A percentile compares a stretch with the other conserved stretches of the same genome.
Conservation (phyloP, 2,888 invertebrate genomes). For the Junonia oenone region DNA sequence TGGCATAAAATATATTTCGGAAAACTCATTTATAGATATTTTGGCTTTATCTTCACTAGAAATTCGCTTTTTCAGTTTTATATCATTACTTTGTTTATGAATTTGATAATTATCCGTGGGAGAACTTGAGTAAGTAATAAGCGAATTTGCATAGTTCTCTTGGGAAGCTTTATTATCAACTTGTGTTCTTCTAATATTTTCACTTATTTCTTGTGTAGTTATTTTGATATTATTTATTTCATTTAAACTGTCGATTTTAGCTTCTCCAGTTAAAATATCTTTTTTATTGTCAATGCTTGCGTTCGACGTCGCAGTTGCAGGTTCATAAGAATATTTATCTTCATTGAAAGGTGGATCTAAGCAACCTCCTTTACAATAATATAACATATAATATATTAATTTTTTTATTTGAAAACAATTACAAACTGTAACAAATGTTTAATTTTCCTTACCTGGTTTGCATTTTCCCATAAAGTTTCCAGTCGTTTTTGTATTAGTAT, state of each 20-base stretch:
- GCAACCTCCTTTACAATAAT: constrained; percentile 54
- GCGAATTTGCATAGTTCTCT: constrained; percentile 23
- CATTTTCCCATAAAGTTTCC: constrained; percentile 57
- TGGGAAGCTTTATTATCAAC: constrained; percentile 6
- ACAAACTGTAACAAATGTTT: background rate
- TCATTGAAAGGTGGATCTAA: constrained; percentile 64
- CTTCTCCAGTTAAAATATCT: background rate
- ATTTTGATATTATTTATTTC: background rate
- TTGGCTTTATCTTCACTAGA: constrained; percentile 11
- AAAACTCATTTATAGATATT: constrained; percentile 17
- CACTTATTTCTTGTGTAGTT: background rate
- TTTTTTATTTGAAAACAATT: background rate
- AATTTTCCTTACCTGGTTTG: constrained; percentile 52
- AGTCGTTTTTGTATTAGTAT: constrained; percentile 30
- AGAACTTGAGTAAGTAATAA: constrained; percentile 53
- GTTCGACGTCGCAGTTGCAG: constrained; percentile 18
- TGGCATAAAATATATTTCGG: constrained; percentile 40
- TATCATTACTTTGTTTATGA: constrained; percentile 4
- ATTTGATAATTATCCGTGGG: constrained; percentile 30
- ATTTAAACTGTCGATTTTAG: background rate
- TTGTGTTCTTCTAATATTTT: background rate
- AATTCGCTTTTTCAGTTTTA: constrained; percentile 1
- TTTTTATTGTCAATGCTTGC: background rate
- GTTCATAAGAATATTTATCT: constrained; percentile 54
- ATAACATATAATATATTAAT: background rate